phyloP scores from a whole-genome alignment of 2,888 invertebrate species.

The Melitaea athalia region DNA sequence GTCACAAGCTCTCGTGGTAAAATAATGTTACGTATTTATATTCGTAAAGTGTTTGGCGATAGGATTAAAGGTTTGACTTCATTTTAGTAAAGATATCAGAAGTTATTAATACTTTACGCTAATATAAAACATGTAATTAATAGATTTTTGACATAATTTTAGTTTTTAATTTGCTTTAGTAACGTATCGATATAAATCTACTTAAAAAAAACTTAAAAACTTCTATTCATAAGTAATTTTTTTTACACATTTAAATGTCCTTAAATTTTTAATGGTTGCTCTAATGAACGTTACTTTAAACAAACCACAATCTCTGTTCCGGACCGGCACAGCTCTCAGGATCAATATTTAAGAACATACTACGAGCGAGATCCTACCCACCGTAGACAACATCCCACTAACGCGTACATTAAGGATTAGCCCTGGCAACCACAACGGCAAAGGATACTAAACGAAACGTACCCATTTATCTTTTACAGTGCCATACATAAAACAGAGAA shows the following conservation, averaged over 20 bases:
- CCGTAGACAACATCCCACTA: constrained; percentile 39
- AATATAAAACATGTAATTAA: too few relatives aligned
- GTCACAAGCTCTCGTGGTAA: too few relatives aligned
- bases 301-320: not conserved
- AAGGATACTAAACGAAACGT: constrained; percentile 58
- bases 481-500: constrained; percentile 71
- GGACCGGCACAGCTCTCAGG: not conserved
- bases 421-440: constrained; percentile 46
- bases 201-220: too few relatives aligned
- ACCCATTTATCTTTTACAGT: constrained; percentile 69
- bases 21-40: too few relatives aligned
- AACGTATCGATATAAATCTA: too few relatives aligned
- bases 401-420: constrained; percentile 50
- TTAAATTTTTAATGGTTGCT: not conserved
- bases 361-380: constrained; percentile 20
- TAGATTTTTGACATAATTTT: too few relatives aligned
- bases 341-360: constrained; percentile 12
- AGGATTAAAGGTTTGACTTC: too few relatives aligned
- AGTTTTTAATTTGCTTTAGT: too few relatives aligned
- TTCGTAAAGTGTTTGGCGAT: too few relatives aligned
- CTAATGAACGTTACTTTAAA: constrained; percentile 1
- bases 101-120: too few relatives aligned
- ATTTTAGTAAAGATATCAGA: too few relatives aligned
- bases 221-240: too few relatives aligned
- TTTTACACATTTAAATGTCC: not conserved